These are phyloP conservation scores for Drosophila ezoana DNA, from an alignment of 2,888 invertebrate genomes.

Conservation along the genomic window DNA sequence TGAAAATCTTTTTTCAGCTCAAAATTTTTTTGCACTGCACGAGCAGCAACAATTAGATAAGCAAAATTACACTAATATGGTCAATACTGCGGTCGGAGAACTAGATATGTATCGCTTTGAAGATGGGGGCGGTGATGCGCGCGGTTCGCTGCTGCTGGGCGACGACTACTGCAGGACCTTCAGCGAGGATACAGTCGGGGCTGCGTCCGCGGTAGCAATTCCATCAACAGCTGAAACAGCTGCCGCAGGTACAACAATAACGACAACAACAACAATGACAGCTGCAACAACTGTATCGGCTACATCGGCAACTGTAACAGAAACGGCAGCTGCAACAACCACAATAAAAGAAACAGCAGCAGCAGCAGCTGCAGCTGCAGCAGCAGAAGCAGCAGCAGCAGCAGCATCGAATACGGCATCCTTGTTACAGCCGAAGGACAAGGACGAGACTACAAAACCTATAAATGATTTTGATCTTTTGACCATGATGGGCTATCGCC, in stretches of 20 bases:
- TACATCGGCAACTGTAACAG: background rate
- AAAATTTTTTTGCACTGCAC: conserved; percentile 55
- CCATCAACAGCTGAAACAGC: background rate
- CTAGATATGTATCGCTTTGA: conserved; percentile 55
- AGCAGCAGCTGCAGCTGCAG: conserved; percentile 1
- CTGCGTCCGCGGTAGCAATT: background rate
- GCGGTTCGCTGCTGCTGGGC: conserved; percentile 40
- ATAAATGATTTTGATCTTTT: conserved; percentile 29
- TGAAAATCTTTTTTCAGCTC: conserved; percentile 55
- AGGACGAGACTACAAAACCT: conserved; percentile 7
- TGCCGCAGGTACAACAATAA: background rate
- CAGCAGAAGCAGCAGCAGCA: background rate
- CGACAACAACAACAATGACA: background rate
- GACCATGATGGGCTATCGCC: conserved; percentile 15
- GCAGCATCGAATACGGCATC: conserved; percentile 1
- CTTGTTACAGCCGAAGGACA: conserved; percentile 10
- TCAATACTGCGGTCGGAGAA: conserved; percentile 27
- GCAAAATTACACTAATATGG: conserved; percentile 45
- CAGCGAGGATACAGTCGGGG: conserved; percentile 20
- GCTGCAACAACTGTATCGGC: background rate
- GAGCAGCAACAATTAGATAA: conserved; percentile 42
- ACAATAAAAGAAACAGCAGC: background rate
- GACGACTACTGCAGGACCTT: conserved; percentile 29
- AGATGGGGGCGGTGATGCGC: conserved; percentile 66
- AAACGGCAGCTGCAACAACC: background rate